These are phyloP conservation scores for Pangasianodon hypophthalmus DNA, from an alignment of 2,113 vertebrate species.

Conservation along the genomic window DNA sequence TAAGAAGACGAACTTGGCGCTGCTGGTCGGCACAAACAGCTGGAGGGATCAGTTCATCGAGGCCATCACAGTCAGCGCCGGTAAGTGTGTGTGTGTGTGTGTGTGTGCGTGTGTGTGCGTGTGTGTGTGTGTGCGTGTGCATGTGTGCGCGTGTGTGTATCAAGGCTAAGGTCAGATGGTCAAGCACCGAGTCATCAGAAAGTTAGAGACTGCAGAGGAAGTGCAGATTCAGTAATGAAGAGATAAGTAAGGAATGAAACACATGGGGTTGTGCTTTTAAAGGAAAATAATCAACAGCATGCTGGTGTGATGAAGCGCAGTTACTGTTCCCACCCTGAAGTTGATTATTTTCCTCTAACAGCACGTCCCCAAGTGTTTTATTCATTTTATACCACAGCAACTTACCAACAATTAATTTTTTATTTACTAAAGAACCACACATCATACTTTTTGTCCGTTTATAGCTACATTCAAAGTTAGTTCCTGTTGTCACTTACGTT, in stretches of 20 bases:
- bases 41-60: constrained; percentile 99
- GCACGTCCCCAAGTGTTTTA: background rate
- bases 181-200: background rate
- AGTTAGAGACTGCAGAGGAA: no score
- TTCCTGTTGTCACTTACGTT: background rate
- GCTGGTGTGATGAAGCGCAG: background rate
- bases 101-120: constrained; percentile 4
- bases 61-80: constrained; percentile 97
- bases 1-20: constrained; percentile 98
- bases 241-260: background rate
- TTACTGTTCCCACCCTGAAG: background rate
- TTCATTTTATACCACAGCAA: background rate
- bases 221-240: background rate
- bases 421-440: background rate
- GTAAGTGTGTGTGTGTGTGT: constrained; percentile 65
- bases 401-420: background rate
- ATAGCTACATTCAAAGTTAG: background rate
- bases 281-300: background rate
- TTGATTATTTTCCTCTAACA: background rate
- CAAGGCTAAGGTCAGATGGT: background rate
- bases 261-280: background rate
- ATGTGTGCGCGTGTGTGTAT: background rate
- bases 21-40: constrained; percentile 98
- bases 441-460: background rate
- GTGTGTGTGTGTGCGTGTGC: constrained; percentile 13